Evolutionary conservation across 1,140 invertebrate genomes (phyloP).

Genomic region (Chelonus insularis): DNA sequence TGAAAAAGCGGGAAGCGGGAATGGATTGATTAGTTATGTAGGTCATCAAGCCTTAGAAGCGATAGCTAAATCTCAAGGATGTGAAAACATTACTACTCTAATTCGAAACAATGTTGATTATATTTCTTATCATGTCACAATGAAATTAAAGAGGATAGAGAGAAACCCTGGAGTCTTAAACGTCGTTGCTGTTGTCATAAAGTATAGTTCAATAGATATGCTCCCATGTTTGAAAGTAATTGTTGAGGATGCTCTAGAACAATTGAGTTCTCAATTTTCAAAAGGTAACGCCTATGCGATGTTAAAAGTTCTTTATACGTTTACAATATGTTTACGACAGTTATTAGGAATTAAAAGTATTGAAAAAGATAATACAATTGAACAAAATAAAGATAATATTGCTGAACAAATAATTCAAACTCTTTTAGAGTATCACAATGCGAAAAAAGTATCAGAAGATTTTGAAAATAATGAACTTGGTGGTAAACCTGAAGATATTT

Average conservation of each 20-base stretch:
- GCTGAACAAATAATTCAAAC: constrained; percentile 19
- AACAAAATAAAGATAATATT: not conserved
- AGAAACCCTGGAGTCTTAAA: constrained; percentile 61
- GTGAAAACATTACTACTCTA: constrained; percentile 59
- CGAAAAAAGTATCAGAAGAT: constrained; percentile 24
- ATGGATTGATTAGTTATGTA: constrained; percentile 60
- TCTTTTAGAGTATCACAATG: constrained; percentile 21
- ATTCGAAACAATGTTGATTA: constrained; percentile 68
- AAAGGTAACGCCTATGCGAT: constrained; percentile 62
- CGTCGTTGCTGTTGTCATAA: constrained; percentile 67
- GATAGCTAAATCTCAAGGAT: constrained; percentile 59
- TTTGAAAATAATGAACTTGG: constrained; percentile 27
- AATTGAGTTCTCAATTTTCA: constrained; percentile 64
- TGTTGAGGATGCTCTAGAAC: constrained; percentile 65
- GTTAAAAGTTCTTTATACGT: constrained; percentile 68
- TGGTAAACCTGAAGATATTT: constrained; percentile 22
- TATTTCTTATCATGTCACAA: constrained; percentile 67
- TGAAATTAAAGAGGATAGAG: constrained; percentile 63
- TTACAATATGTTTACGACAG: constrained; percentile 62
- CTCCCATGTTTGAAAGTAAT: constrained; percentile 66
- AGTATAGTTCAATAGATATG: constrained; percentile 65
- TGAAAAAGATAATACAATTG: constrained; percentile 11
- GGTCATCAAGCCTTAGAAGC: constrained; percentile 62
- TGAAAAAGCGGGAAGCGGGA: constrained; percentile 67
- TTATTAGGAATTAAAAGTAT: constrained; percentile 48